Evolutionary conservation across 1,140 invertebrate species (phyloP).

Genomic region (Heliconius congener): DNA sequence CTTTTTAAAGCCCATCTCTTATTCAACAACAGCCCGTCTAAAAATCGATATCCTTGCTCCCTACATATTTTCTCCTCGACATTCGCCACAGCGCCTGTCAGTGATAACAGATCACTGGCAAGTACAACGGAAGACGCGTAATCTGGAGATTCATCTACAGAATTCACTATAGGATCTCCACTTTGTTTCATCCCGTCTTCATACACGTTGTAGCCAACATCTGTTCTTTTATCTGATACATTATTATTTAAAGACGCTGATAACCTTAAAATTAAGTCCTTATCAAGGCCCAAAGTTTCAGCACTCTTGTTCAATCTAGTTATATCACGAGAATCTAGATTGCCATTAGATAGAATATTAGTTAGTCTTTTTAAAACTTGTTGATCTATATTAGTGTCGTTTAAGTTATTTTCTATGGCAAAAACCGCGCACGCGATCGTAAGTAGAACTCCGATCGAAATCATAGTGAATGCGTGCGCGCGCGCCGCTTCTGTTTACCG

Average conservation of each 20-base stretch:
- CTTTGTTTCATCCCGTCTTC: conserved; percentile 50
- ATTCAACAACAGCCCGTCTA: conserved; percentile 75
- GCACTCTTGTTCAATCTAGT: conserved; percentile 52
- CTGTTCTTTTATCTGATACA: conserved; percentile 32
- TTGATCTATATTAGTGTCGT: conserved; percentile 55
- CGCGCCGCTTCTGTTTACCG: conserved; percentile 54
- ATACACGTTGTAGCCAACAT: conserved; percentile 51
- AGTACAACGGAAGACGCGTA: conserved; percentile 74
- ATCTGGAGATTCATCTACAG: conserved; percentile 68
- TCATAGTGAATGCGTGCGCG: conserved; percentile 65
- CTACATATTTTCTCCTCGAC: conserved; percentile 74
- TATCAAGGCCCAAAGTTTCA: conserved; percentile 54
- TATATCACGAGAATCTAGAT: conserved; percentile 49
- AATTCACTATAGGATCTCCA: conserved; percentile 42
- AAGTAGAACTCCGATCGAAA: conserved; percentile 46
- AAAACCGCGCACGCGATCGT: conserved; percentile 54
- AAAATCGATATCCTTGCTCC: conserved; percentile 75
- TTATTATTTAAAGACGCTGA: conserved; percentile 50
- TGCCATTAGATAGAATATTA: conserved; percentile 46
- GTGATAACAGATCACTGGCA: conserved; percentile 70
- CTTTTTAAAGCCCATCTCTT: conserved; percentile 83
- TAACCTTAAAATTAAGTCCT: conserved; percentile 53
- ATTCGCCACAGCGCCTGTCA: conserved; percentile 69
- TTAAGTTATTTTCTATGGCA: conserved; percentile 46
- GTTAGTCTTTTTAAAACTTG: conserved; percentile 50